Evolutionary conservation across 1,140 invertebrate genomes (phyloP).

Genomic region (Papilio machaon): DNA sequence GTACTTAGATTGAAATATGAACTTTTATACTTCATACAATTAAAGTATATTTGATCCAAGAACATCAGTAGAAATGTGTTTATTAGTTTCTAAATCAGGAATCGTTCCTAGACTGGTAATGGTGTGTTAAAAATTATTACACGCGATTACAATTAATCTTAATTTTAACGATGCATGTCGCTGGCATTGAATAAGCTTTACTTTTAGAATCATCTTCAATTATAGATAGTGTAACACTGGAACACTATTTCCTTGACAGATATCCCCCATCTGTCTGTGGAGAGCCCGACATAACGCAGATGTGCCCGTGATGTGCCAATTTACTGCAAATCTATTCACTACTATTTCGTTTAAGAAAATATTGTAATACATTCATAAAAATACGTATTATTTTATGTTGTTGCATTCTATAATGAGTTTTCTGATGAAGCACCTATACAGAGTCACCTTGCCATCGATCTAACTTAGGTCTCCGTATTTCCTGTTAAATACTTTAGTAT

Average conservation of each 20-base stretch:
- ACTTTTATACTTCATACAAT: too few species aligned
- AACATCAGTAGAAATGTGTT: neutral
- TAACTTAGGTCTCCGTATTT: too few species aligned
- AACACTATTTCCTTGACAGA: conserved; percentile 37
- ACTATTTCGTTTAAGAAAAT: neutral
- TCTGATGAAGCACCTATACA: too few species aligned
- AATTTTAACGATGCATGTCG: conserved; percentile 17
- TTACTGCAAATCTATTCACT: conserved; percentile 33
- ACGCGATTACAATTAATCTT: conserved; percentile 11
- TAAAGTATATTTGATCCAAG: neutral
- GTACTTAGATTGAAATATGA: too few species aligned
- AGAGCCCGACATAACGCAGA: conserved; percentile 28
- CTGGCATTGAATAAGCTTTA: conserved; percentile 36
- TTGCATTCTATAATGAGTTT: too few species aligned
- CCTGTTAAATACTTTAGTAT: too few species aligned
- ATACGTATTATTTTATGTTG: too few species aligned
- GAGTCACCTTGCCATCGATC: too few species aligned
- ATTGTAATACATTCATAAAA: neutral
- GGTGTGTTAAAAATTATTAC: conserved; percentile 12
- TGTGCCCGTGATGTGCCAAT: conserved; percentile 29
- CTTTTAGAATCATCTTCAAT: conserved; percentile 35
- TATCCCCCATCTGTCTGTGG: conserved; percentile 37
- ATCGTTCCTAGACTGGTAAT: conserved; percentile 8
- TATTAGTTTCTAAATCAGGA: neutral
- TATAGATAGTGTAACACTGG: conserved; percentile 33